Base-by-base conservation (phyloP, 2,113 vertebrate species). In the Istiophorus platypterus region DNA sequence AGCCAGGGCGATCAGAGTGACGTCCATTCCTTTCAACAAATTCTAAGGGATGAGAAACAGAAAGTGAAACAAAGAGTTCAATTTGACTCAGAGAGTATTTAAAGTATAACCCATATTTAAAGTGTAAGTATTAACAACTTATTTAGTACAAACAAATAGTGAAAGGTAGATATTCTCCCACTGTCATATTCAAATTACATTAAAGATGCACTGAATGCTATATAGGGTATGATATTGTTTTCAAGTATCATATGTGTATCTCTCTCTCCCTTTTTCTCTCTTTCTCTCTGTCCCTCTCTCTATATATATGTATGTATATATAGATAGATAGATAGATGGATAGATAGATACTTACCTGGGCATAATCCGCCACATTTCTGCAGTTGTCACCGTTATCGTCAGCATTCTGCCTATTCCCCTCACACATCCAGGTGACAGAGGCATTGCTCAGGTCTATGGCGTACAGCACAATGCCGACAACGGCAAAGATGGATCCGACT, bases 401-500 rank as follows among this genome's bases (percentile, higher is more conserved):
- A 15, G 8, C n/a, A 18, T 1, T 1, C 42, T 9, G 7, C 0
- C 0, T 1, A 5, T 2, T 9, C 22, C 7, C 0, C 34, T 73
- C 27, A 29, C 91, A 91, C 20, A 74, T 47, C 42, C 14, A 17
- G 2, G 0, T 0, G 0, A 78, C 2, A 4, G 8, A 12, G 2
- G 9, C 18, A 0, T 12, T 1, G 0, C 2, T 39, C 51, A 92
- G 15, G 65, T 93, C 88, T 1, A 88, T 7, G 29, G 76, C 77
- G 5, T 88, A 92, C 58, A 93, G 42, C 71, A 89, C 92, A 4
- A 92, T 49, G 0, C 81, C 88, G 3, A 74, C 29, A 6, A 94
- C 9, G 15, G 89, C 77, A 0, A 89, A 62, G 51, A 78, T 41
- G 0, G 17, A 47, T 12, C 85, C 85, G 0, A 66, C 13, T 2